Conservation (phyloP, 2,888 invertebrate species). For the Antheraea assamensis region DNA sequence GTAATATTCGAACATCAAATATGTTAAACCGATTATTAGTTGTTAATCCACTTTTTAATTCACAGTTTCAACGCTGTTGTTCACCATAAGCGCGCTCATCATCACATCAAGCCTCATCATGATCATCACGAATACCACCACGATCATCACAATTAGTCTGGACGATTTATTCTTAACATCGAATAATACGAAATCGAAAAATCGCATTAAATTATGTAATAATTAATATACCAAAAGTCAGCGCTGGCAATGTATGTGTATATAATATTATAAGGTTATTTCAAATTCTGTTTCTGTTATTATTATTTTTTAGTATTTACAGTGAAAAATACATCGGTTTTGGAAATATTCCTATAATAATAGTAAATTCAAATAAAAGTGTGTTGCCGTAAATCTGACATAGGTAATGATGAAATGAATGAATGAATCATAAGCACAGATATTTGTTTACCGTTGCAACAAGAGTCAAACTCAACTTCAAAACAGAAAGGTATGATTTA, state of each 20-base stretch:
- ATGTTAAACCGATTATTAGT: background rate
- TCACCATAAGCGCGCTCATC: conserved; percentile 58
- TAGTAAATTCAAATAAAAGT: too few species aligned
- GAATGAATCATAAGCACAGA: too few species aligned
- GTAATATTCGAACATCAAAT: background rate
- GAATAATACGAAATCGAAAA: conserved; percentile 46
- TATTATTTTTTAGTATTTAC: conserved; percentile 9
- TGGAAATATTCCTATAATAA: too few species aligned
- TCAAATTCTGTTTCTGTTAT: conserved; percentile 20
- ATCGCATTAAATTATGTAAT: conserved; percentile 35
- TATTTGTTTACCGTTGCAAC: too few species aligned
- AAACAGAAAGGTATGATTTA: too few species aligned
- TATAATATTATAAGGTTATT: conserved; percentile 35
- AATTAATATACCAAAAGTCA: conserved; percentile 33
- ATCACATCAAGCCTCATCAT: conserved; percentile 50
- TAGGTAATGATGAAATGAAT: too few species aligned
- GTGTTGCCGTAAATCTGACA: too few species aligned
- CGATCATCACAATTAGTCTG: conserved; percentile 47
- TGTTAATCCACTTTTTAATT: conserved; percentile 25
- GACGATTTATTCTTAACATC: conserved; percentile 35
- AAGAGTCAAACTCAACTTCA: too few species aligned
- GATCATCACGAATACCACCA: conserved; percentile 34
- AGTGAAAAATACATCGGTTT: background rate
- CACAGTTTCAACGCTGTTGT: conserved; percentile 64
- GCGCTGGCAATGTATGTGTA: conserved; percentile 47